These are phyloP conservation scores for Rhabdomys pumilio DNA, from an alignment of 2,797 vertebrate genomes.

Conservation along the genomic window DNA sequence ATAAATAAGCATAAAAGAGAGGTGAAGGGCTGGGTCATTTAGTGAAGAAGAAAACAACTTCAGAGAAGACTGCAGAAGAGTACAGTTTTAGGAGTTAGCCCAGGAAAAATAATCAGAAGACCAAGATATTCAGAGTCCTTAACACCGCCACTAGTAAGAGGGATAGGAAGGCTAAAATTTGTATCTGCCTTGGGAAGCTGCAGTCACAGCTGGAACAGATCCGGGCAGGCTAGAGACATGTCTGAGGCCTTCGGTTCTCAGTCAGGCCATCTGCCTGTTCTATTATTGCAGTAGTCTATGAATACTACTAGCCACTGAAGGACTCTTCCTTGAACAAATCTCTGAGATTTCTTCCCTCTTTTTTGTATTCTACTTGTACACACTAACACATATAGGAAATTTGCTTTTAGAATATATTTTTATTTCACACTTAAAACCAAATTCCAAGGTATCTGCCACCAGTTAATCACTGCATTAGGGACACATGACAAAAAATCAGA, in stretches of 20 bases:
- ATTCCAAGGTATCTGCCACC: slow-evolving; percentile 9
- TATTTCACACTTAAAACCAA: slow-evolving; percentile 1
- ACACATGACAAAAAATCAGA: background rate
- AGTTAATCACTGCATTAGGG: background rate
- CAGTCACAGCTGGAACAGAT: background rate
- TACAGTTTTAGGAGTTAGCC: background rate
- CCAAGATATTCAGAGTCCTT: background rate
- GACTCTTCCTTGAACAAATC: background rate
- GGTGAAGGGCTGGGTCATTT: background rate
- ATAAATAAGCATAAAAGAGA: slow-evolving; percentile 8
- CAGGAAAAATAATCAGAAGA: slow-evolving; percentile 48
- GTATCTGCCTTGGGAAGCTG: background rate
- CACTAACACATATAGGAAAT: background rate
- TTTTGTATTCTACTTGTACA: slow-evolving; percentile 44
- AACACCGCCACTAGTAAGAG: background rate
- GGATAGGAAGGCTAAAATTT: background rate
- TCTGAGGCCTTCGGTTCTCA: background rate
- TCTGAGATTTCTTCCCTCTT: slow-evolving; percentile 36
- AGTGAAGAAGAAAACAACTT: background rate
- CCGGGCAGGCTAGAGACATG: background rate
- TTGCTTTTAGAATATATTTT: slow-evolving; percentile 41
- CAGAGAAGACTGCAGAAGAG: background rate
- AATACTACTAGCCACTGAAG: background rate
- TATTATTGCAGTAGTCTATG: background rate
- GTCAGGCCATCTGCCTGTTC: no score